phyloP scores from a whole-genome alignment of 2,888 invertebrate species.

The Diarsia dahlii region DNA sequence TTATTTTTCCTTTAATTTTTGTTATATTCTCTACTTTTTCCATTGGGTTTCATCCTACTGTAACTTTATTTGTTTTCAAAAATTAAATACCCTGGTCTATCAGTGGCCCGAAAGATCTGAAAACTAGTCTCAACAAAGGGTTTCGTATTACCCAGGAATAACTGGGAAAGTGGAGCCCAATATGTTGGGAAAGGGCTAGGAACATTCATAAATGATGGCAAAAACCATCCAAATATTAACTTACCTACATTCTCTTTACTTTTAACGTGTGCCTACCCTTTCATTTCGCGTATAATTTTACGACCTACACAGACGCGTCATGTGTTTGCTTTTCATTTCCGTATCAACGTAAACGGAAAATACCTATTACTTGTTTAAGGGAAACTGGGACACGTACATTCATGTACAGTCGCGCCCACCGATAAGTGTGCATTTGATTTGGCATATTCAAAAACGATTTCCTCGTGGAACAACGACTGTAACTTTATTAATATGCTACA shows the following conservation, averaged over 20 bases:
- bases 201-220: no score
- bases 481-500: no score
- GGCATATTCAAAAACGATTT: background rate
- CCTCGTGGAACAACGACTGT: background rate
- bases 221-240: background rate
- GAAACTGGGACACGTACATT: slow-evolving; percentile 34
- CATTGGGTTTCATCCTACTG: no score
- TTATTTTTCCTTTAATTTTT: no score
- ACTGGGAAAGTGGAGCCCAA: no score
- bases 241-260: background rate
- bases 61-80: no score
- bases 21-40: no score
- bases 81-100: no score
- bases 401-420: background rate
- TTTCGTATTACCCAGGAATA: no score
- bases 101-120: no score
- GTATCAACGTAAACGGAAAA: slow-evolving; percentile 30
- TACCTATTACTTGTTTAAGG: slow-evolving; percentile 44
- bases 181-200: no score
- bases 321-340: slow-evolving; percentile 53
- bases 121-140: no score
- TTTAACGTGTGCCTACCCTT: background rate
- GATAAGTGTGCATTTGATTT: background rate
- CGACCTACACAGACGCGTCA: slow-evolving; percentile 16
- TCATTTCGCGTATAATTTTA: slow-evolving; percentile 36